phyloP scores from a whole-genome alignment of 2,888 invertebrate species.

The Vanessa cardui region DNA sequence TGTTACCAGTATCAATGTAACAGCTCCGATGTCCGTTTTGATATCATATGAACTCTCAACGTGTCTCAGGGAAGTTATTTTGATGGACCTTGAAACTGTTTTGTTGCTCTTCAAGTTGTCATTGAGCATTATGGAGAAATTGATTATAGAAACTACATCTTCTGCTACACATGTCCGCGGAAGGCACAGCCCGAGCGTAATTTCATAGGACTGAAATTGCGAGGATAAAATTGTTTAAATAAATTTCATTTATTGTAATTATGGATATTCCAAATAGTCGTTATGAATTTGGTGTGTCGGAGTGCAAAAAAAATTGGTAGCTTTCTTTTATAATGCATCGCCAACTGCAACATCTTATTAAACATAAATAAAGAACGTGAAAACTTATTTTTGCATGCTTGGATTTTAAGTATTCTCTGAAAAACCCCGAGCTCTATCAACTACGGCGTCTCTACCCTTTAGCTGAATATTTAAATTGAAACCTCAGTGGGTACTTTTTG shows the following conservation, averaged over 20 bases:
- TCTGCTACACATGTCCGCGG: slow-evolving; percentile 70
- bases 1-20: slow-evolving; percentile 58
- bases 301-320: too few relatives aligned
- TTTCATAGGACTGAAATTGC: slow-evolving; percentile 62
- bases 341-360: too few relatives aligned
- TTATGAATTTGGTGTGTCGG: too few relatives aligned
- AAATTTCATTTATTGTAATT: background rate
- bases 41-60: slow-evolving; percentile 57
- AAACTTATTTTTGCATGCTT: too few relatives aligned
- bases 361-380: too few relatives aligned
- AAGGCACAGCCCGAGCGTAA: slow-evolving; percentile 73
- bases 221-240: background rate
- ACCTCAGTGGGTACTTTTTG: too few relatives aligned
- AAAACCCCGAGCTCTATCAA: too few relatives aligned
- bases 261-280: background rate
- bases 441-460: too few relatives aligned
- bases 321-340: too few relatives aligned
- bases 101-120: slow-evolving; percentile 67
- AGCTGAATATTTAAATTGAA: too few relatives aligned
- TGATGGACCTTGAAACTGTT: slow-evolving; percentile 62
- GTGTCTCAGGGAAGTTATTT: slow-evolving; percentile 56
- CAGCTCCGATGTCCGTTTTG: slow-evolving; percentile 57
- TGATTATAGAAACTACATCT: slow-evolving; percentile 73
- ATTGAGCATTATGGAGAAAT: slow-evolving; percentile 74
- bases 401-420: too few relatives aligned